Evolutionary conservation across 2,797 vertebrate genomes (phyloP), one percentile per base, ranked within the genome.

Genomic region (Harpagifer antarcticus): DNA sequence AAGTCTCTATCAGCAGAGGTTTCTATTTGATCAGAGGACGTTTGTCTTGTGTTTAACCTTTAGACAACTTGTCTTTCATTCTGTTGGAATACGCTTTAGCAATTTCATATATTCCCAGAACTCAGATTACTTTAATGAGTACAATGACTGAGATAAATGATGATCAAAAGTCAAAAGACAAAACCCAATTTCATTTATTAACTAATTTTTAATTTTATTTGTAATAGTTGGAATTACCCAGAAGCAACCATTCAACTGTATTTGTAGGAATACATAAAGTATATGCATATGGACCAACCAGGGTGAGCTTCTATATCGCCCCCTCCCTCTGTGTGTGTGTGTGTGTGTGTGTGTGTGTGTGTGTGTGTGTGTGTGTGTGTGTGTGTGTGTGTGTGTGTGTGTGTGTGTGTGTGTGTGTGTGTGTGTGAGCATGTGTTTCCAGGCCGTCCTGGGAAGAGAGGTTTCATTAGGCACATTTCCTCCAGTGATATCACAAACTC

Each of bases 401-500:
- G 23, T 27, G 23, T 3, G 23, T 23, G 23, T 3, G 23, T 27
- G 23, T 23, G 23, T 3, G 23, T 27, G 27, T 5, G 49, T 19
- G 54, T 65, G 43, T 9, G 20, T 59, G 19, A 17, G 69, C 9
- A 1, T 56, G 42, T 48, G 42, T 64, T 68, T 72, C 8, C 37
- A 72, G 81, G 48, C 86, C 81, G 85, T 72, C 77, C 63, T 68
- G 71, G 42, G 44, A 55, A 48, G 55, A 53, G 54, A 70, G 40
- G 45, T 82, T 84, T 90, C 85, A 89, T 90, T 85, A 77, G 70
- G 56, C 65, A 62, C 79, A 83, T 84, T 86, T 89, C 82, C 87
- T 82, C 70, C 73, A 40, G 84, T 86, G 68, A 86, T 82, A 90
- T 89, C 75, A 81, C 79, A 79, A 56, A 82, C 76, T 87, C 78